Evolutionary conservation across 2,888 invertebrate genomes (phyloP).

Genomic region (Plutella xylostella): DNA sequence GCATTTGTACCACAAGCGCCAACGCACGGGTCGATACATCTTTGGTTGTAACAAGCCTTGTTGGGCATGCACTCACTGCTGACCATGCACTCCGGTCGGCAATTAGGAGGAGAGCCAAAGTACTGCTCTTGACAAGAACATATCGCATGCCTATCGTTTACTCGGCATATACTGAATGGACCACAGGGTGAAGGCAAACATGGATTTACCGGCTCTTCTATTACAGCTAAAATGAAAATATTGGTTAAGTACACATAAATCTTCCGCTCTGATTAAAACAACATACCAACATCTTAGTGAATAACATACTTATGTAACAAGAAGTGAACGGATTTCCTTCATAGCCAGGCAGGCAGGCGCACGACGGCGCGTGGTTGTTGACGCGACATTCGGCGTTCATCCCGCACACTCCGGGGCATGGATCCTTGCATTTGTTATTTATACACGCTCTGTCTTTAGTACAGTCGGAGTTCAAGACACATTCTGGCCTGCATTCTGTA

Average conservation of each 20-base stretch:
- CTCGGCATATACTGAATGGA: slow-evolving; percentile 82
- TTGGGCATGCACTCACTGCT: slow-evolving; percentile 86
- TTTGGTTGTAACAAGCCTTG: slow-evolving; percentile 82
- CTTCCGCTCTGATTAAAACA: too few relatives aligned
- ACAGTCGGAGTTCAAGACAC: slow-evolving; percentile 89
- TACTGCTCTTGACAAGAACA: slow-evolving; percentile 85
- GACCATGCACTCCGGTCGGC: slow-evolving; percentile 84
- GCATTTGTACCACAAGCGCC: slow-evolving; percentile 88
- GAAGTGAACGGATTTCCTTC: slow-evolving; percentile 83
- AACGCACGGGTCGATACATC: slow-evolving; percentile 84
- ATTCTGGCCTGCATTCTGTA: slow-evolving; percentile 87
- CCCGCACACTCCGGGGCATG: slow-evolving; percentile 86
- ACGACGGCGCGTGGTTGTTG: slow-evolving; percentile 84
- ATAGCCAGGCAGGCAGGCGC: slow-evolving; percentile 78
- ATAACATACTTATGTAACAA: slow-evolving; percentile 71
- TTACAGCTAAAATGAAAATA: slow-evolving; percentile 36
- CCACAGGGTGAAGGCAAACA: slow-evolving; percentile 81
- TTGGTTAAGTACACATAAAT: not conserved
- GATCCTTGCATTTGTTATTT: slow-evolving; percentile 86
- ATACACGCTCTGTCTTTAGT: slow-evolving; percentile 80
- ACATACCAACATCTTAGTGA: too few relatives aligned
- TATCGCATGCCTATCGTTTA: slow-evolving; percentile 78
- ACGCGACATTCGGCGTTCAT: slow-evolving; percentile 86
- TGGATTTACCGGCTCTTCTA: slow-evolving; percentile 58
- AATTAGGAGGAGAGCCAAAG: slow-evolving; percentile 82